These are phyloP conservation scores for Rhynchotus rufescens DNA, from an alignment of 2,797 vertebrate species.

Conservation along the genomic window DNA sequence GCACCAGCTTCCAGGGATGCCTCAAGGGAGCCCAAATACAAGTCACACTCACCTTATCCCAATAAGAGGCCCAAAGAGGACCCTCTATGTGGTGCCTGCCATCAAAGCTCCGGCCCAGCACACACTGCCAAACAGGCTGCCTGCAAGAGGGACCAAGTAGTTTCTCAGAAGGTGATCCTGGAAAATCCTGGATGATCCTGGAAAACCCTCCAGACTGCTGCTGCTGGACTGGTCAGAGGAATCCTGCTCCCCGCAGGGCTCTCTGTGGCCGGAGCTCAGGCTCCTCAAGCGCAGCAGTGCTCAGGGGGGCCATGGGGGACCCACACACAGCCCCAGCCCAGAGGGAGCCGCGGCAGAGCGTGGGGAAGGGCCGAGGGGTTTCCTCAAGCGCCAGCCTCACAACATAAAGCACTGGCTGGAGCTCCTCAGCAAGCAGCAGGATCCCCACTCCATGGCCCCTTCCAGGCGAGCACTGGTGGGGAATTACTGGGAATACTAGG, in stretches of 20 bases:
- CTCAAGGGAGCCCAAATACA: not conserved
- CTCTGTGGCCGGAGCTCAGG: not conserved
- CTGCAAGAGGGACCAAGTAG: not conserved
- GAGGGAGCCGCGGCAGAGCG: not conserved
- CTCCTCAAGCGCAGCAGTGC: rapidly evolving
- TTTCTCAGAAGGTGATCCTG: not conserved
- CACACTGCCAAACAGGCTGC: not conserved
- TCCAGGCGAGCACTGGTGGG: not conserved
- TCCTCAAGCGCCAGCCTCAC: not conserved
- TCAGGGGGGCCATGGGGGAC: not conserved
- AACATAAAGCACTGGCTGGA: not conserved
- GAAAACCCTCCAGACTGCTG: not conserved
- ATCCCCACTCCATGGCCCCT: rapidly evolving
- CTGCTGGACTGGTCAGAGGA: not conserved
- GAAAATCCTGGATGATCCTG: too few relatives aligned
- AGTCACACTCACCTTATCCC: rapidly evolving
- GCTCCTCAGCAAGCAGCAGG: not conserved
- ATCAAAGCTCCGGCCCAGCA: too few relatives aligned
- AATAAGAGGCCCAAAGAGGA: too few relatives aligned
- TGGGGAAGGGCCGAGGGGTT: not conserved
- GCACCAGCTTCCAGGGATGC: not conserved
- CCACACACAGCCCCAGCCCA: not conserved
- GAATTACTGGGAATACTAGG: not conserved
- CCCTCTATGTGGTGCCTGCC: rapidly evolving
- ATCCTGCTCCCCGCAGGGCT: not conserved